A percentile compares a stretch with the other conserved stretches of the same genome.
These are phyloP conservation scores for Parnassius smintheus DNA, from an alignment of 2,888 invertebrate genomes.

Conservation along the genomic window DNA sequence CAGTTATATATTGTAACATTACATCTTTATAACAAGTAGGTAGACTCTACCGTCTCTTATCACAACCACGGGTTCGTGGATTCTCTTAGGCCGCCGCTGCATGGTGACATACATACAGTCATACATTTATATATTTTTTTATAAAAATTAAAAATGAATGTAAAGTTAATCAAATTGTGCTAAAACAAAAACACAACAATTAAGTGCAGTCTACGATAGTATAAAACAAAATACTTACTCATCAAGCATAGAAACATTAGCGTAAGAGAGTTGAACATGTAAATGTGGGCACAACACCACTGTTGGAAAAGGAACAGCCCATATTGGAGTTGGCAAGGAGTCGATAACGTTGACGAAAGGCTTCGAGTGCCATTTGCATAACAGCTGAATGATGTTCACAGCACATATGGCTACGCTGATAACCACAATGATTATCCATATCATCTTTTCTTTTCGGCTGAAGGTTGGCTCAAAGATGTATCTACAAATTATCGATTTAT, in stretches of 20 bases:
- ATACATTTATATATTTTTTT: no score
- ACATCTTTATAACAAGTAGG: no score
- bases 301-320: slow-evolving; percentile 73
- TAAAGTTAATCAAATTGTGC: no score
- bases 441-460: slow-evolving; percentile 56
- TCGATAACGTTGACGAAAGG: slow-evolving; percentile 76
- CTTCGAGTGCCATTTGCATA: slow-evolving; percentile 65
- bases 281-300: slow-evolving; percentile 72
- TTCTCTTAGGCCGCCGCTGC: no score
- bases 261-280: slow-evolving; percentile 60
- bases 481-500: slow-evolving; percentile 37
- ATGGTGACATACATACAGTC: no score
- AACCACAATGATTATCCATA: slow-evolving; percentile 66
- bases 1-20: no score
- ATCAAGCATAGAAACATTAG: slow-evolving; percentile 54
- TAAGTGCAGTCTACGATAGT: no score
- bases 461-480: slow-evolving; percentile 72
- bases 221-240: slow-evolving; percentile 45
- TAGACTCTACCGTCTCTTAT: no score
- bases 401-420: slow-evolving; percentile 65
- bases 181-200: no score
- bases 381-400: slow-evolving; percentile 62
- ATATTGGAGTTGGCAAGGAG: slow-evolving; percentile 68
- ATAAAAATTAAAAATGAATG: no score
- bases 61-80: no score